Conservation (phyloP, 2,888 invertebrate species). For the Heliconius ethilla region DNA sequence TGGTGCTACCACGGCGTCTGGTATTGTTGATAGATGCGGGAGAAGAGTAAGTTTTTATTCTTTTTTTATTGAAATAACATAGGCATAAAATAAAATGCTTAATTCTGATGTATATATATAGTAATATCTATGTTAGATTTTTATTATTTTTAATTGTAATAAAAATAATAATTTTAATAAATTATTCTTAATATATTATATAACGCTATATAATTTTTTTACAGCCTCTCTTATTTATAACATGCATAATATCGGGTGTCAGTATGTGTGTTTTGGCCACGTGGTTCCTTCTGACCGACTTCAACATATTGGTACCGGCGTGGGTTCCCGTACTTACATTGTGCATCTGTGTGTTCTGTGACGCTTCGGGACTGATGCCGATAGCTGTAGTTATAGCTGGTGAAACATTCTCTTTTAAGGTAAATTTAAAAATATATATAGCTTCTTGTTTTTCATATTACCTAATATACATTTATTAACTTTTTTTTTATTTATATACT, state of each 20-base stretch:
- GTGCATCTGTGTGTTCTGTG: conserved; percentile 64
- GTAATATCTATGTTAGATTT: too few species aligned
- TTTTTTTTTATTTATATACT: too few species aligned
- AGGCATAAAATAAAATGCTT: too few species aligned
- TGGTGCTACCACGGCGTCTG: conserved; percentile 49
- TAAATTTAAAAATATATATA: conserved; percentile 24
- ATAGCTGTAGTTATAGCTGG: conserved; percentile 63
- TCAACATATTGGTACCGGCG: conserved; percentile 40
- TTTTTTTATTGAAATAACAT: too few species aligned
- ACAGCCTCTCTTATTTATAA: conserved; percentile 47
- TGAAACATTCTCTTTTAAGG: conserved; percentile 63
- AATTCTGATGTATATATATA: too few species aligned
- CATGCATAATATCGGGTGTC: conserved; percentile 47
- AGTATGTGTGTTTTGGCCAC: conserved; percentile 49
- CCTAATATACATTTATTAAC: too few species aligned
- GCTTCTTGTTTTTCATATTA: too few species aligned
- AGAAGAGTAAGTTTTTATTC: conserved; percentile 45
- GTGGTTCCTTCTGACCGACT: conserved; percentile 48
- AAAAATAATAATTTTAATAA: too few species aligned
- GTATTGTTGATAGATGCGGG: conserved; percentile 50
- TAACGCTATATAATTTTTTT: conserved; percentile 22
- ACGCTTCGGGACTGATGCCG: conserved; percentile 65
- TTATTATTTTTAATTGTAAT: too few species aligned
- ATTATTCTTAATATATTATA: too few species aligned
- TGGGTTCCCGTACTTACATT: conserved; percentile 57